Evolutionary conservation across 2,888 invertebrate genomes (phyloP).

Genomic region (Argynnis bischoffii): DNA sequence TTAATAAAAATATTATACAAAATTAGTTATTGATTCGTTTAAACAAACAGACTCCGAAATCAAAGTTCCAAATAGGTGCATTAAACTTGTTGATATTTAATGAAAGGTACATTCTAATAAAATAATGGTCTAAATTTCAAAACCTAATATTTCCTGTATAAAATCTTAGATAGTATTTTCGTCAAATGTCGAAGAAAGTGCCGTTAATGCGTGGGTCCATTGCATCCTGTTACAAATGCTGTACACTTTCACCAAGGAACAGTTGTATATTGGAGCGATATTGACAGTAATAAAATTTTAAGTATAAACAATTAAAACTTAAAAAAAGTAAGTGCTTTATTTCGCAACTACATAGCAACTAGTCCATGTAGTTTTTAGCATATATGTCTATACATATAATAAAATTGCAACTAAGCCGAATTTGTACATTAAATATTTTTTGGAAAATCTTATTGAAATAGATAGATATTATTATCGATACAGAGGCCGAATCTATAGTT

Average conservation of each 20-base stretch:
- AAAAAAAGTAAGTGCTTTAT: background rate
- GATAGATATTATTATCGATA: too few species aligned
- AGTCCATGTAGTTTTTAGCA: too few species aligned
- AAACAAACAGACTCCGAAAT: too few species aligned
- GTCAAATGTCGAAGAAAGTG: slow-evolving; percentile 23
- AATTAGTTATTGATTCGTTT: too few species aligned
- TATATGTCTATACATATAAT: too few species aligned
- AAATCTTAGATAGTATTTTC: background rate
- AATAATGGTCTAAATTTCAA: slow-evolving; percentile 13
- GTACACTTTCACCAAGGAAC: slow-evolving; percentile 34
- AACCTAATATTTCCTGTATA: slow-evolving; percentile 13
- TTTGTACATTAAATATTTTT: too few species aligned
- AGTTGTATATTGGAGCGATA: background rate
- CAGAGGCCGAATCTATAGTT: too few species aligned
- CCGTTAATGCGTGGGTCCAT: slow-evolving; percentile 23
- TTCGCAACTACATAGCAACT: background rate
- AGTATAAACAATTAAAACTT: background rate
- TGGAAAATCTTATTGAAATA: too few species aligned
- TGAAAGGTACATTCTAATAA: slow-evolving; percentile 1
- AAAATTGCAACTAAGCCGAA: too few species aligned
- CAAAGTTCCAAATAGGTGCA: too few species aligned
- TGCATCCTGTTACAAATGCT: slow-evolving; percentile 28
- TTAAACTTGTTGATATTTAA: background rate
- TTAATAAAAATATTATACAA: too few species aligned
- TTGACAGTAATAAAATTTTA: slow-evolving; percentile 6